Conservation (phyloP, 2,113 vertebrate species). For the Riparia riparia region DNA sequence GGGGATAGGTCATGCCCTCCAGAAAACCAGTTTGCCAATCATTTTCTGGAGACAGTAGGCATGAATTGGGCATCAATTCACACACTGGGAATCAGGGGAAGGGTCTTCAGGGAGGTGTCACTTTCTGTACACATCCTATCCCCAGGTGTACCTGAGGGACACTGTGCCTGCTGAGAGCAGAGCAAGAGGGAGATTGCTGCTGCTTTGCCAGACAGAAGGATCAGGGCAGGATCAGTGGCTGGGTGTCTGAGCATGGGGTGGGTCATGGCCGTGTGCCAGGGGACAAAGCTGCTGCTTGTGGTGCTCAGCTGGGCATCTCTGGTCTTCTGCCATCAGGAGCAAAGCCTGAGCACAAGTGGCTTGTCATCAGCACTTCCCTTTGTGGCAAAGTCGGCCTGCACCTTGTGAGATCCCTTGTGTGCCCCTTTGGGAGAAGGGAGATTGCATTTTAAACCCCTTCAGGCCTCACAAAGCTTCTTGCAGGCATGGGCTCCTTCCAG, state of each 20-base stretch:
- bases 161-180: neutral
- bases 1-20: neutral
- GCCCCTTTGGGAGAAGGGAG: neutral
- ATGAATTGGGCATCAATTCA: neutral
- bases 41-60: neutral
- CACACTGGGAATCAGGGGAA: accelerated
- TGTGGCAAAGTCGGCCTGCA: neutral
- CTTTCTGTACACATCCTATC: neutral
- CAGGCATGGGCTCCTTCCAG: neutral
- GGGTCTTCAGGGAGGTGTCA: neutral
- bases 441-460: neutral
- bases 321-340: neutral
- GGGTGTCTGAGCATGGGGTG: neutral
- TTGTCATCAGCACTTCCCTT: neutral
- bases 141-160: neutral
- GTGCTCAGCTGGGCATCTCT: neutral
- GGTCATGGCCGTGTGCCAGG: accelerated
- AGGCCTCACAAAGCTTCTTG: neutral
- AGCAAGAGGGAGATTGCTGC: neutral
- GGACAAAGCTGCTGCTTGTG: neutral
- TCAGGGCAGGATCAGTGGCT: accelerated
- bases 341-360: neutral
- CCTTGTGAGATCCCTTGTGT: neutral
- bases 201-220: neutral
- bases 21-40: accelerated